Evolutionary conservation across 2,113 vertebrate species (phyloP), one percentile per base, ranked within the genome.

Genomic region (Atractosteus spatula): DNA sequence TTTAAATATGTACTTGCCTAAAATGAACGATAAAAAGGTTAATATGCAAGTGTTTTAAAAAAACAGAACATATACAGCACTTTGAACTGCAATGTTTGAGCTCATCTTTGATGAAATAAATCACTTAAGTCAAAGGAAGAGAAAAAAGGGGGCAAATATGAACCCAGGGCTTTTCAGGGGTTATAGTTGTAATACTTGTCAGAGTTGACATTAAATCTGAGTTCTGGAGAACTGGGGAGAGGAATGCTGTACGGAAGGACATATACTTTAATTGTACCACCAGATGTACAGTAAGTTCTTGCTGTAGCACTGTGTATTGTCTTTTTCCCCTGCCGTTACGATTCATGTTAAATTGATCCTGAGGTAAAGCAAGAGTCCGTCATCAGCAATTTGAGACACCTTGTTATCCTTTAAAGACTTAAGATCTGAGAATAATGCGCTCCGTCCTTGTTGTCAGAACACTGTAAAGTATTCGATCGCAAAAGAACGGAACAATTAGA

Each of bases 181-280:
- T 82, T 71, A 80, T 72, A 74, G 70, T 75, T 76, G 66, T 75
- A 82, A 80, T 88, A 84, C 82, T 73, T 79, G 74, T 77, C 74
- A 74, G 80, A 85, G 85, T 89, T 83, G 87, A 80, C 74, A 78
- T 86, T 87, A 81, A 87, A 78, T 78, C 64, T 11, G 80, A 86
- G 87, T 89, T 90, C 85, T 82, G 79, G 86, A 87, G 88, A 89
- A 90, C 89, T 85, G 86, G 78, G 43, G 68, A 90, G 87, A 91
- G 91, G 88, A 89, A 87, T 88, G 83, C 79, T 81, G 61, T 72
- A 86, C 83, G 85, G 85, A 85, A 81, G 84, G 86, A 82, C 55
- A 62, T 76, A 2, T 70, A 81, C 16, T 80, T 80, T 90, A 88
- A 90, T 90, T 84, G 82, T n/a, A 75, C 86, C 88, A 88, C 89